Evolutionary conservation across 1,140 invertebrate genomes (phyloP).

Genomic region (Plectrocnemia conspersa): DNA sequence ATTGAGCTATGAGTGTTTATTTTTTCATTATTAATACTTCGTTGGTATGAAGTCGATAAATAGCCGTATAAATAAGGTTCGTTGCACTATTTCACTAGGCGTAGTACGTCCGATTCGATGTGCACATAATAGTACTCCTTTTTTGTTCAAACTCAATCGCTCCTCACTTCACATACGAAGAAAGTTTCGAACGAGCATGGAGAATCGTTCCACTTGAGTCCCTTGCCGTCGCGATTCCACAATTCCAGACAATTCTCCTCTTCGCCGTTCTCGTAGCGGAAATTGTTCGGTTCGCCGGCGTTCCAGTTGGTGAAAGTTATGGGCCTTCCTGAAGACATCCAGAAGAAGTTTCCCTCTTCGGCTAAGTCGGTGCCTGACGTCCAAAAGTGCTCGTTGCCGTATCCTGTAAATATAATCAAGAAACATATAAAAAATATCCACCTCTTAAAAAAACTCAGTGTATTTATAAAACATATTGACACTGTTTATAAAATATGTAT

Average conservation of each 20-base stretch:
- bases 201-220: conserved; percentile 88
- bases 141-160: no score
- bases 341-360: conserved; percentile 85
- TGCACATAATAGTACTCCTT: no score
- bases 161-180: conserved; percentile 83
- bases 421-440: conserved; percentile 14
- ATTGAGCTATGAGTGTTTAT: not conserved
- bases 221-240: conserved; percentile 88
- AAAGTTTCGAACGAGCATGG: conserved; percentile 89
- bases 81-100: no score
- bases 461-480: no score
- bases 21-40: not conserved
- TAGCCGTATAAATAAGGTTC: not conserved
- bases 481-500: no score
- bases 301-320: conserved; percentile 91
- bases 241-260: conserved; percentile 87
- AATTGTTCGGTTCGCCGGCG: conserved; percentile 85
- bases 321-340: conserved; percentile 85
- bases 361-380: conserved; percentile 86
- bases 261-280: conserved; percentile 87
- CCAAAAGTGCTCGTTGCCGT: conserved; percentile 89
- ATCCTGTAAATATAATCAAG: conserved; percentile 57
- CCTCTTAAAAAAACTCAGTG: conserved; percentile 16
- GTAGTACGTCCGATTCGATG: no score
- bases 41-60: not conserved